Conservation (phyloP, 2,113 vertebrate genomes). For the Oreochromis spilurus region DNA sequence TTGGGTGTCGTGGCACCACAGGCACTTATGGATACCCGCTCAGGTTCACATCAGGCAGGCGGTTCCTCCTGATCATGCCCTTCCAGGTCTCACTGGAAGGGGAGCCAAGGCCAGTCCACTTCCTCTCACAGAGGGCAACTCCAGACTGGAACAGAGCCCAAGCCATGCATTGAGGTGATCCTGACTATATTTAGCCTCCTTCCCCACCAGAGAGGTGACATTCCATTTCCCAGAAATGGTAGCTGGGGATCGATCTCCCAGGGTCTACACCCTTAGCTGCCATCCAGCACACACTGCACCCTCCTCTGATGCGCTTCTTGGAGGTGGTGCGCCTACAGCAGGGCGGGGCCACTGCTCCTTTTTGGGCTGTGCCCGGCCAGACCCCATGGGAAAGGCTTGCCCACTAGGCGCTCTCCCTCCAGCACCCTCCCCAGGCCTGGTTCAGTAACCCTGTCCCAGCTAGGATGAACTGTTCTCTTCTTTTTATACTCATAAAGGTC, state of each 20-base stretch:
- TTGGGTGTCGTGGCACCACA: not conserved
- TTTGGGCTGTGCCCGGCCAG: not conserved
- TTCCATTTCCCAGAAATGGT: not conserved
- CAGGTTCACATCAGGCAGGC: not conserved
- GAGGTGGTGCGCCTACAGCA: not conserved
- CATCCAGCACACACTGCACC: no score
- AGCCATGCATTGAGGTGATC: not conserved
- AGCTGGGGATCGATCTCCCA: no score
- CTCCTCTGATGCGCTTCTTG: no score
- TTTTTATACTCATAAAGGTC: not conserved
- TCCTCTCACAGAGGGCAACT: not conserved
- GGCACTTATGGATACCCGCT: not conserved
- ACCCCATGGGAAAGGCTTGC: not conserved
- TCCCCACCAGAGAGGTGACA: not conserved
- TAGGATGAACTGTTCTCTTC: not conserved
- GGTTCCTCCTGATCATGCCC: not conserved
- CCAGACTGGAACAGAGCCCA: not conserved
- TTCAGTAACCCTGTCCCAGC: not conserved
- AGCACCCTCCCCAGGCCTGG: not conserved
- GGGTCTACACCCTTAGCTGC: no score
- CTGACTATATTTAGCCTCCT: not conserved
- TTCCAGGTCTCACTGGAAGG: not conserved
- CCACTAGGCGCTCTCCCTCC: not conserved
- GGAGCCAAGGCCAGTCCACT: not conserved
- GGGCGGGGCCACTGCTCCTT: not conserved